Percentiles rank a stretch among this genome's conserved stretches.
These are phyloP conservation scores for Steinernema hermaphroditum DNA, from an alignment of 2,888 invertebrate species.

Conservation along the genomic window DNA sequence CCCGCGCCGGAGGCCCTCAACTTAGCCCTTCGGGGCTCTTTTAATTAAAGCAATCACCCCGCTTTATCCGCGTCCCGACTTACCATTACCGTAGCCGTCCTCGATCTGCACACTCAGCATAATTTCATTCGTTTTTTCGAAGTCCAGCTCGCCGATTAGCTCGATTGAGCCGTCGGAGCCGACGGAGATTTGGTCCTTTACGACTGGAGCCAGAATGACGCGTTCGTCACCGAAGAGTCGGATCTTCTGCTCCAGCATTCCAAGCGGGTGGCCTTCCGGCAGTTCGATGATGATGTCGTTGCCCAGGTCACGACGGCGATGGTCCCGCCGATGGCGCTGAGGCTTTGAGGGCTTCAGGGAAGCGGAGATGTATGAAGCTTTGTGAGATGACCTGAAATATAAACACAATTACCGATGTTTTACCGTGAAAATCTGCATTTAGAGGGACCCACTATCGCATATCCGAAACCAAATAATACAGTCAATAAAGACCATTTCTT, in stretches of 20 bases:
- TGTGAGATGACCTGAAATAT: background rate
- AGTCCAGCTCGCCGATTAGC: conserved; percentile 45
- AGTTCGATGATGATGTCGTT: conserved; percentile 38
- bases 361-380: background rate
- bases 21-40: conserved; percentile 23
- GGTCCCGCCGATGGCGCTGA: conserved; percentile 1
- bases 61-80: background rate
- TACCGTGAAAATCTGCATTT: too few species aligned
- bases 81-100: conserved; percentile 34
- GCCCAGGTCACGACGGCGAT: conserved; percentile 35
- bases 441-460: too few species aligned
- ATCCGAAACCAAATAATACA: too few species aligned
- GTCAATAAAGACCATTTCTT: too few species aligned
- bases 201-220: conserved; percentile 31
- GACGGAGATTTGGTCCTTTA: conserved; percentile 34
- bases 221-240: conserved; percentile 36
- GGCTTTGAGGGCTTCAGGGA: background rate
- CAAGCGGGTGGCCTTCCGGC: conserved; percentile 38
- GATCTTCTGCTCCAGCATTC: conserved; percentile 37
- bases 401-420: too few species aligned
- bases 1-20: background rate
- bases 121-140: conserved; percentile 44
- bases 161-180: conserved; percentile 42
- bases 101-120: conserved; percentile 46
- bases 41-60: conserved; percentile 26